These are phyloP conservation scores for Pseudopleuronectes americanus DNA, from an alignment of 2,797 vertebrate genomes.

Conservation along the genomic window DNA sequence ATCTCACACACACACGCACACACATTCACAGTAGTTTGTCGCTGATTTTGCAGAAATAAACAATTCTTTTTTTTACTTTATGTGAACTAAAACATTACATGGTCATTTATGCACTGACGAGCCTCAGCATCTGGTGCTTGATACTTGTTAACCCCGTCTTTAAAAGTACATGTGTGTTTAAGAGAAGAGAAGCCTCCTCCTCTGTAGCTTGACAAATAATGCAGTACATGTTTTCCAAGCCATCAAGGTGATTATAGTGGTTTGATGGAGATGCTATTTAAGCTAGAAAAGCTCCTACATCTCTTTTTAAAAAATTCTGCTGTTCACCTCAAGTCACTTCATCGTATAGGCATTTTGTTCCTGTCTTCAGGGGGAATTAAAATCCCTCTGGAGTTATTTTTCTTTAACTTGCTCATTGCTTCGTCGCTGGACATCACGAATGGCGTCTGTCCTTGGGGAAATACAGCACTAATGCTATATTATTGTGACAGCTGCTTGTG, in stretches of 20 bases:
- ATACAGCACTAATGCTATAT: constrained; percentile 39
- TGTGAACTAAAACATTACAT: constrained; percentile 7
- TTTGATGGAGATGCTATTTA: constrained; percentile 25
- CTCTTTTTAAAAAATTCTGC: constrained; percentile 26
- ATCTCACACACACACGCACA: constrained; percentile 15
- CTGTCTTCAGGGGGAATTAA: constrained; percentile 15
- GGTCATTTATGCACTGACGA: constrained; percentile 26
- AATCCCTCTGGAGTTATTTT: constrained; percentile 23
- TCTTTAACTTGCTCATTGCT: constrained; percentile 8
- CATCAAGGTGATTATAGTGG: constrained; percentile 34
- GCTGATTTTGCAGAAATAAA: constrained; percentile 18
- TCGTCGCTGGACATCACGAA: constrained; percentile 31
- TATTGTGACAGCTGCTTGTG: constrained; percentile 28
- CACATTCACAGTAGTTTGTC: constrained; percentile 6
- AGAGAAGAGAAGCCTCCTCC: constrained; percentile 21
- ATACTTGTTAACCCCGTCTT: background rate
- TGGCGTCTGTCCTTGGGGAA: constrained; percentile 50
- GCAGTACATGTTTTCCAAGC: constrained; percentile 27
- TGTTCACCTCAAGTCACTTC: constrained; percentile 29
- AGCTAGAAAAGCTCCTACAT: constrained; percentile 40
- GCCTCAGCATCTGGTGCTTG: constrained; percentile 7
- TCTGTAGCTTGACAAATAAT: constrained; percentile 25
- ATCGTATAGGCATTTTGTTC: constrained; percentile 27
- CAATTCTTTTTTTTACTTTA: background rate
- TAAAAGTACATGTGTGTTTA: constrained; percentile 16